Base-by-base conservation (phyloP, 2,113 vertebrate genomes). In the Hippopotamus amphibius region DNA sequence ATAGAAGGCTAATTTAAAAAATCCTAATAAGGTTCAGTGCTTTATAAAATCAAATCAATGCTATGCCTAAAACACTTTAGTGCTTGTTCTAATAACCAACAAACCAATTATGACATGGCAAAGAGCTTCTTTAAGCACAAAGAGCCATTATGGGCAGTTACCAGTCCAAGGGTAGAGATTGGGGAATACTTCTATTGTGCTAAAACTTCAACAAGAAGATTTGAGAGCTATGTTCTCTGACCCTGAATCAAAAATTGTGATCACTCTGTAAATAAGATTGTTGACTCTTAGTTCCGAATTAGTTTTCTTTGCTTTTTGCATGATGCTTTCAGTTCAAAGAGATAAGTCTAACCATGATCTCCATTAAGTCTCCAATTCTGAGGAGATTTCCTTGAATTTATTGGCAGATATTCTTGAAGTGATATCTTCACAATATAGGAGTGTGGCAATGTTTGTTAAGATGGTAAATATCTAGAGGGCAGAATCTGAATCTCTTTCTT, bases 11-110 rank as follows among this genome's bases (percentile, higher is more conserved):
- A 15, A 65, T 66, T 61, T 43, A 77, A 92, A 84, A 5, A 97
- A 28, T 85, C 30, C 68, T 59, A 91, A 71, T 81, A 77, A 91
- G 17, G 66, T 48, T 65, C 12, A 69, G 15, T 81, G 41, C 28
- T 65, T 90, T 79, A 53, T 72, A 48, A 85, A 86, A 91, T 82
- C 37, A 88, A 82, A 86, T 82, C 33, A 88, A 43, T n/a, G 37
- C 7, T 65, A 41, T 1, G 48, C 22, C 57, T 24, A 84, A 88
- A 87, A 71, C 1, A 65, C 26, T 59, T 84, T 76, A 72, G 71
- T 76, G 57, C 30, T 65, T 37, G 37, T 22, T 93, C 10, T 57
- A 68, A 41, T 86, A 26, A 69, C 26, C 30, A 80, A 74, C 19
- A 55, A 77, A 66, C 43, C 37, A 84, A 41, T 76, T 43, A 93